Evolutionary conservation across 1,140 invertebrate genomes (phyloP).

Genomic region (Plutomurus gul): DNA sequence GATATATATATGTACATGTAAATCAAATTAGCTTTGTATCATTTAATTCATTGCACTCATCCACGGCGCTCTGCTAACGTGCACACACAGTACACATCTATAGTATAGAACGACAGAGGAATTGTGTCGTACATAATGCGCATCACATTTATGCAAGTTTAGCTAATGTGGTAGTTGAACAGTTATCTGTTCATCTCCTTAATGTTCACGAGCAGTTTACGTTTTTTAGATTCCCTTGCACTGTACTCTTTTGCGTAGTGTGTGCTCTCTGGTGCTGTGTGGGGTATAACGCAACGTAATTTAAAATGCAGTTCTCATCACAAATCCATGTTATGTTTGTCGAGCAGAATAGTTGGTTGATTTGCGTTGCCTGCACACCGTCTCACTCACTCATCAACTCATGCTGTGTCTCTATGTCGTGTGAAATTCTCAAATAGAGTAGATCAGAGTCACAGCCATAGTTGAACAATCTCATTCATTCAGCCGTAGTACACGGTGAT

Average conservation of each 20-base stretch:
- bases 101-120: too few relatives aligned
- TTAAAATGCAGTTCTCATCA: background rate
- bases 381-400: background rate
- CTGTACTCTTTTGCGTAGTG: background rate
- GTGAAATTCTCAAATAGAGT: constrained; percentile 21
- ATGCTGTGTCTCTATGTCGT: constrained; percentile 9
- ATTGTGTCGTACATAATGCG: background rate
- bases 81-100: too few relatives aligned
- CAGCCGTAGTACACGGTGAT: background rate
- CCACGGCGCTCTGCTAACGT: too few relatives aligned
- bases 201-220: background rate
- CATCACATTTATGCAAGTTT: background rate
- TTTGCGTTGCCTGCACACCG: background rate
- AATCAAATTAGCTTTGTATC: too few relatives aligned
- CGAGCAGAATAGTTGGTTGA: constrained; percentile 7
- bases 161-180: constrained; percentile 1
- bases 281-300: background rate
- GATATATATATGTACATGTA: too few relatives aligned
- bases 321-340: background rate
- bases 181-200: background rate
- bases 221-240: background rate
- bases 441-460: constrained; percentile 6
- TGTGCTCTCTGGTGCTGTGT: background rate
- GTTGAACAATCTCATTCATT: constrained; percentile 15
- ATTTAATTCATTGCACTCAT: too few relatives aligned